Conservation (phyloP, 2,113 vertebrate genomes). For the Glaucidium brasilianum region DNA sequence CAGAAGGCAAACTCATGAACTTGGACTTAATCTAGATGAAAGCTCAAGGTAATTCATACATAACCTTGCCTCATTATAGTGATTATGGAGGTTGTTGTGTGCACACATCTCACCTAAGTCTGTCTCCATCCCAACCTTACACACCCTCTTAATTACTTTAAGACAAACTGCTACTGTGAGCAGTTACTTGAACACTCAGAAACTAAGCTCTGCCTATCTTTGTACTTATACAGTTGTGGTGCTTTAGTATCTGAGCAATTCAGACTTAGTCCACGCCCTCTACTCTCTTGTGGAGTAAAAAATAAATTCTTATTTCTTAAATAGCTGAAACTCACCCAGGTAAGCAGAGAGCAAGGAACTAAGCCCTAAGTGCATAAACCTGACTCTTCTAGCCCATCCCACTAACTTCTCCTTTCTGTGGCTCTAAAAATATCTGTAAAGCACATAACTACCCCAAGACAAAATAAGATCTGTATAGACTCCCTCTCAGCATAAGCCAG, state of each 20-base stretch:
- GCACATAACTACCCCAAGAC: fast-evolving
- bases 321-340: not conserved
- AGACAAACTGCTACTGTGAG: not conserved
- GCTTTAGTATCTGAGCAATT: not conserved
- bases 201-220: not conserved
- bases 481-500: not conserved
- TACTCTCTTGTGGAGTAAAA: not conserved
- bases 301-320: not conserved
- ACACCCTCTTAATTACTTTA: not conserved
- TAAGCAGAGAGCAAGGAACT: not conserved
- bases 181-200: not conserved
- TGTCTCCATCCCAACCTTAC: not conserved
- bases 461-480: not conserved
- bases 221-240: not conserved
- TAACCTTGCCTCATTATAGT: not conserved
- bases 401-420: not conserved
- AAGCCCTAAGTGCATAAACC: not conserved
- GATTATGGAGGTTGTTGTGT: not conserved
- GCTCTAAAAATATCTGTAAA: not conserved
- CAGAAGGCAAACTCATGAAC: not conserved
- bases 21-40: not conserved
- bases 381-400: not conserved
- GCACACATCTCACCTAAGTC: not conserved
- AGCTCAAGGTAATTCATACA: not conserved
- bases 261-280: not conserved